A percentile compares a stretch with the other conserved stretches of the same genome.
These are phyloP conservation scores for Pelecanoides urinatrix DNA, from an alignment of 2,113 vertebrate genomes.

Conservation along the genomic window DNA sequence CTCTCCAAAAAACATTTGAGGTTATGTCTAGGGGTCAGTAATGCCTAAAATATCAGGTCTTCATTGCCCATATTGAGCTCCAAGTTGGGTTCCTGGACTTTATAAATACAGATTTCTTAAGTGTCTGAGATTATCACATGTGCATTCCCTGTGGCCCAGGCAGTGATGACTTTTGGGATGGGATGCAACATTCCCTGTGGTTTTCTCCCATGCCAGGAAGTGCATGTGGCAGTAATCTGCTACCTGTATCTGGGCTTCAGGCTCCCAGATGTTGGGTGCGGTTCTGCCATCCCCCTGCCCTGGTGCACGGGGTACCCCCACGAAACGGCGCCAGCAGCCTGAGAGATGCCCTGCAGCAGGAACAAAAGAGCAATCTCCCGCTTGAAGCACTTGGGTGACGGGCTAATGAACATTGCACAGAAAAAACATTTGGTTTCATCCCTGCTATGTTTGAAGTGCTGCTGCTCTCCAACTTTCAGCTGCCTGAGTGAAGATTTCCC, in stretches of 20 bases:
- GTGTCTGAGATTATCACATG: not conserved
- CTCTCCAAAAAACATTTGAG: not conserved
- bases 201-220: not conserved
- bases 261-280: not conserved
- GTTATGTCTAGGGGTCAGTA: not conserved
- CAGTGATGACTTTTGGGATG: not conserved
- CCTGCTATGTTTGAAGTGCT: not conserved
- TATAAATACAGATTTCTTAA: not conserved
- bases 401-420: not conserved
- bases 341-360: not conserved
- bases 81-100: not conserved
- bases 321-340: accelerated
- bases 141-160: not conserved
- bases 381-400: not conserved
- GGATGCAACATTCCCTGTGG: not conserved
- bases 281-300: not conserved
- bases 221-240: not conserved
- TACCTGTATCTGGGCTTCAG: not conserved
- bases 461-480: not conserved
- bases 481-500: not conserved
- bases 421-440: not conserved
- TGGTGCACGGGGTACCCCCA: accelerated
- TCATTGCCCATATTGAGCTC: not conserved
- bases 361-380: not conserved
- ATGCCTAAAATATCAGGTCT: not conserved